Conservation (phyloP, 2,888 invertebrate genomes). For the Eumerus sabulonum region DNA sequence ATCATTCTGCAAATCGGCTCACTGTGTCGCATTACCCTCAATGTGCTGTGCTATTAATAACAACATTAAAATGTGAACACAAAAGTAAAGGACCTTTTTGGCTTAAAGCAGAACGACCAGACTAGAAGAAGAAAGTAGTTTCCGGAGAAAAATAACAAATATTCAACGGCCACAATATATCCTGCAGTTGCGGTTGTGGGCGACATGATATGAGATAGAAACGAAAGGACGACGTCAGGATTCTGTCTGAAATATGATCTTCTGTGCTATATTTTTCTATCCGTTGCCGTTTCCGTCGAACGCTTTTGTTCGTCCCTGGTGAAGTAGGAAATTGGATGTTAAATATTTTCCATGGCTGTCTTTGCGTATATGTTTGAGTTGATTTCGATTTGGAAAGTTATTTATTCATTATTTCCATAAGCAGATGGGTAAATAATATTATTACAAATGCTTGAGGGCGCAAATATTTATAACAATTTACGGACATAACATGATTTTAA, state of each 20-base stretch:
- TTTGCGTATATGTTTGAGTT: no score
- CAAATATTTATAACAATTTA: no score
- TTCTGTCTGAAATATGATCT: background rate
- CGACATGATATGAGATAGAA: background rate
- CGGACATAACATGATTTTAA: no score
- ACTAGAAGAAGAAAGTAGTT: background rate
- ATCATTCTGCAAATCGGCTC: constrained; percentile 47
- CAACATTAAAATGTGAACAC: constrained; percentile 39
- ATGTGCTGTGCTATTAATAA: constrained; percentile 53
- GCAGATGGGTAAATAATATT: no score
- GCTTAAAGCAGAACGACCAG: no score
- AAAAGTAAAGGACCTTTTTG: no score
- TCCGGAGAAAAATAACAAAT: constrained; percentile 11
- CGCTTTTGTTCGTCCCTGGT: no score
- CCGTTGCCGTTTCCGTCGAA: no score
- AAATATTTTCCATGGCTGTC: background rate
- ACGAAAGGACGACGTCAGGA: background rate
- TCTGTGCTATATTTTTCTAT: constrained; percentile 1
- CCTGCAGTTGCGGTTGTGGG: constrained; percentile 2
- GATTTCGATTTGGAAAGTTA: no score
- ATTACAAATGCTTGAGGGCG: no score
- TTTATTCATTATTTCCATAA: no score
- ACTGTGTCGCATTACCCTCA: constrained; percentile 51
- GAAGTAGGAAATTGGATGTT: no score
- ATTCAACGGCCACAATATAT: constrained; percentile 31